A percentile compares a stretch with the other conserved stretches of the same genome.
Conservation (phyloP, 2,113 vertebrate species). For the Pseudorasbora parva region DNA sequence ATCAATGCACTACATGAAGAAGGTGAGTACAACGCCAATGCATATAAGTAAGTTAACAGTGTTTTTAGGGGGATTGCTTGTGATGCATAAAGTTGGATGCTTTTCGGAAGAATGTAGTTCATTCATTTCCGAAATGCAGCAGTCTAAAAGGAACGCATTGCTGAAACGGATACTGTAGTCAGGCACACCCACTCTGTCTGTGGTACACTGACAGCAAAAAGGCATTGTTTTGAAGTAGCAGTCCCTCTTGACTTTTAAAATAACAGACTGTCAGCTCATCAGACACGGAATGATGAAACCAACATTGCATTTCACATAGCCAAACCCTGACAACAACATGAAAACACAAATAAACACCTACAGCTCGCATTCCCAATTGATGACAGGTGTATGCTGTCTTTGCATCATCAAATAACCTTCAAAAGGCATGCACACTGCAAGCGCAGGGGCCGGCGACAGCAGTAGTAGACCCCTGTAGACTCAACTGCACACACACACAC, state of each 20-base stretch:
- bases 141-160: not conserved
- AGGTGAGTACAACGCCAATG: not conserved
- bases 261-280: slow-evolving; percentile 24
- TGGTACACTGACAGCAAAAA: slow-evolving; percentile 22
- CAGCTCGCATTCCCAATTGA: not conserved
- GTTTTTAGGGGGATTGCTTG: not conserved
- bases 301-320: not conserved
- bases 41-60: not conserved
- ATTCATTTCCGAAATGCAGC: slow-evolving; percentile 7
- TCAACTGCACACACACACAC: slow-evolving; percentile 18
- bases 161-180: slow-evolving; percentile 23
- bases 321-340: not conserved
- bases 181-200: slow-evolving; percentile 46
- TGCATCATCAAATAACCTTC: slow-evolving; percentile 6
- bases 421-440: slow-evolving; percentile 38
- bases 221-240: slow-evolving; percentile 14
- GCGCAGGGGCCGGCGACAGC: not conserved
- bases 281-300: not conserved
- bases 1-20: not conserved
- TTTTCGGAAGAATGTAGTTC: not conserved
- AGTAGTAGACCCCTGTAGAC: slow-evolving; percentile 15
- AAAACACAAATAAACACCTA: slow-evolving; percentile 20
- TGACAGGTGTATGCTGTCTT: not conserved
- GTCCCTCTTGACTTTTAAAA: slow-evolving; percentile 21
- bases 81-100: not conserved